Base-by-base conservation (phyloP, 2,888 invertebrate species). In the Pristionchus entomophagus region DNA sequence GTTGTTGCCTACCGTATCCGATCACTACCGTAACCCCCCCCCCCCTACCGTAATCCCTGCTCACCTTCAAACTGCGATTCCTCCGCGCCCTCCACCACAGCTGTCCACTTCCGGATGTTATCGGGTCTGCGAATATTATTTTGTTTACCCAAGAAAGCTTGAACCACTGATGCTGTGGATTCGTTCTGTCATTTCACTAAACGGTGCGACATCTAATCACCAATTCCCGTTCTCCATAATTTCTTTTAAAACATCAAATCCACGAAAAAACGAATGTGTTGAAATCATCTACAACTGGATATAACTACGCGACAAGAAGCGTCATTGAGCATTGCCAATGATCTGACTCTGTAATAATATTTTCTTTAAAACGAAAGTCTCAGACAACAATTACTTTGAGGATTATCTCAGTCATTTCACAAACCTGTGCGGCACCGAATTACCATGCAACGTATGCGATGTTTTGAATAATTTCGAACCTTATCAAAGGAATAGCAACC, bases 11-110 rank as follows among this genome's bases (percentile, higher is more conserved):
- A 14, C 51, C 22, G 19, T 53, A 10, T 22, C 19, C 19, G 14
- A 19, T 22, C 8, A 53, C 22, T 10, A 12, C 22, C 22, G 14
- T 45, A 45, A 38, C 41, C 41, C 29, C 10, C 22, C 73, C 32
- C 38, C 38, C 22, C 51, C 51, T 56, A 45, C 73, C n/a, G 41
- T 26, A 73, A 41, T 41, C 69, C 10, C 38, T 56, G 14, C 56
- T 26, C 41, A 73, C 73, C 73, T 35, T 73, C 73, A 45, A 45
- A 73, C 73, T 73, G 73, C 73, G 73, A 56, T 29, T 32, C 45
- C 12, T 59, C 32, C 8, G 59, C 56, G 29, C 84, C 84, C 49
- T 84, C 69, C 51, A 41, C 62, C 49, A 69, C 62, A 6, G 65
- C 45, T n/a, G 49, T 35, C 84, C 65, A 84, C 49, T 22, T 32